These are phyloP conservation scores for Oenanthe oenanthe DNA, from an alignment of 2,113 vertebrate species.

Conservation along the genomic window DNA sequence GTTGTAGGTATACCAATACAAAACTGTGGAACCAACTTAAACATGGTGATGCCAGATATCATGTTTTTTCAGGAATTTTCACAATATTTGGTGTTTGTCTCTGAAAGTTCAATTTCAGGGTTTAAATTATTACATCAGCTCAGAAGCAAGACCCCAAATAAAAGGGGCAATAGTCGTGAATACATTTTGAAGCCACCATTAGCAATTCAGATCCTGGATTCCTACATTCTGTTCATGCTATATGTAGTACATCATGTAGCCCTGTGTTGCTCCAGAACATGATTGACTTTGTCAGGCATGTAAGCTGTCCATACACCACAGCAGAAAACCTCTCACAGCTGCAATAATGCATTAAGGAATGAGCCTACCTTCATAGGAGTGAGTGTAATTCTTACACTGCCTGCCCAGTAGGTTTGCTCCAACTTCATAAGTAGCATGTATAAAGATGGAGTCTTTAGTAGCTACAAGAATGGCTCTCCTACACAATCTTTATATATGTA, in stretches of 20 bases:
- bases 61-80: slow-evolving; percentile 8
- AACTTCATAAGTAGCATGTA: background rate
- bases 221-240: background rate
- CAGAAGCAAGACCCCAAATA: background rate
- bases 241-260: background rate
- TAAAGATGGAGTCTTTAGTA: background rate
- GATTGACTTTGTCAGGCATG: background rate
- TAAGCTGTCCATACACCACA: background rate
- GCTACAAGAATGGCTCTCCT: background rate
- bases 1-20: background rate
- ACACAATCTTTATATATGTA: background rate
- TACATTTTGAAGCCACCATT: background rate
- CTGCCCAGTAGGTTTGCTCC: background rate
- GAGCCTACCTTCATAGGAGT: background rate
- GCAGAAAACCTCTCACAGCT: background rate
- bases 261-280: background rate
- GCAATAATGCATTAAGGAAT: background rate
- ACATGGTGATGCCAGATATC: background rate
- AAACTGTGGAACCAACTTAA: background rate
- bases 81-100: background rate
- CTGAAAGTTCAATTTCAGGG: background rate
- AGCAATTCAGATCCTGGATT: background rate
- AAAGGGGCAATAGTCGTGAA: background rate
- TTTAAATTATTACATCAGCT: background rate
- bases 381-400: background rate